A percentile compares a stretch with the other conserved stretches of the same genome.
phyloP scores from a whole-genome alignment of 53 echinoderm and acorn worm genomes.

The Astropecten irregularis region DNA sequence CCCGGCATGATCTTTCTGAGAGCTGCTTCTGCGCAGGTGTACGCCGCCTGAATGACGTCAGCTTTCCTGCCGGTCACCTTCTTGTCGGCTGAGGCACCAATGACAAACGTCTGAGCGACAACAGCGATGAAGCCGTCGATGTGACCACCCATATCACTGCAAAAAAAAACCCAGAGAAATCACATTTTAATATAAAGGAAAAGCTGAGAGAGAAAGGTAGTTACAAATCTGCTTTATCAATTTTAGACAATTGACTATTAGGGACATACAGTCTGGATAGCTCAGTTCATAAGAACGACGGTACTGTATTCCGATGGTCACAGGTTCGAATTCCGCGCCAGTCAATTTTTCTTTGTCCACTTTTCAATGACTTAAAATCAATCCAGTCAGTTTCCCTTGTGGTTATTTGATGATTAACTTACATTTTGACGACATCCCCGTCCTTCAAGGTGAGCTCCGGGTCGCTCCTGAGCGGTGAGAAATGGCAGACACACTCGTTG shows the following conservation, averaged over 20 bases:
- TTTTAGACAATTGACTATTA: too few relatives aligned
- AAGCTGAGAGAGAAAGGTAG: not conserved
- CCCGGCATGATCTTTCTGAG: slow-evolving; percentile 81
- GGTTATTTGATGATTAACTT: too few relatives aligned
- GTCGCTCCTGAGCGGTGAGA: slow-evolving; percentile 86
- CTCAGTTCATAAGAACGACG: too few relatives aligned
- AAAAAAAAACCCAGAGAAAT: not conserved
- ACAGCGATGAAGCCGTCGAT: slow-evolving; percentile 90
- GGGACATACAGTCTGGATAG: too few relatives aligned
- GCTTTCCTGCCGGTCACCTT: slow-evolving; percentile 78
- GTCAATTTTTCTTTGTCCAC: too few relatives aligned
- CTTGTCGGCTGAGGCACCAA: slow-evolving; percentile 84
- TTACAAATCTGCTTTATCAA: too few relatives aligned
- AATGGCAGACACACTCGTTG: slow-evolving; percentile 92
- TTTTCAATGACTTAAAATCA: too few relatives aligned
- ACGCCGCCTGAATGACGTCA: slow-evolving; percentile 81
- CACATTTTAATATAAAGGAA: not conserved
- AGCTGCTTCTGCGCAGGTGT: slow-evolving; percentile 83
- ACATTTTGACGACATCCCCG: slow-evolving; percentile 94
- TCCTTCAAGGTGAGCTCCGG: slow-evolving; percentile 61
- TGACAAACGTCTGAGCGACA: slow-evolving; percentile 79
- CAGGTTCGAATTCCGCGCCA: too few relatives aligned
- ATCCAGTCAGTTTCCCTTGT: too few relatives aligned
- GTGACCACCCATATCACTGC: slow-evolving; percentile 93
- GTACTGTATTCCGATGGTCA: too few relatives aligned